Evolutionary conservation across 1,140 invertebrate species (phyloP).

Genomic region (Bombus superbus): DNA sequence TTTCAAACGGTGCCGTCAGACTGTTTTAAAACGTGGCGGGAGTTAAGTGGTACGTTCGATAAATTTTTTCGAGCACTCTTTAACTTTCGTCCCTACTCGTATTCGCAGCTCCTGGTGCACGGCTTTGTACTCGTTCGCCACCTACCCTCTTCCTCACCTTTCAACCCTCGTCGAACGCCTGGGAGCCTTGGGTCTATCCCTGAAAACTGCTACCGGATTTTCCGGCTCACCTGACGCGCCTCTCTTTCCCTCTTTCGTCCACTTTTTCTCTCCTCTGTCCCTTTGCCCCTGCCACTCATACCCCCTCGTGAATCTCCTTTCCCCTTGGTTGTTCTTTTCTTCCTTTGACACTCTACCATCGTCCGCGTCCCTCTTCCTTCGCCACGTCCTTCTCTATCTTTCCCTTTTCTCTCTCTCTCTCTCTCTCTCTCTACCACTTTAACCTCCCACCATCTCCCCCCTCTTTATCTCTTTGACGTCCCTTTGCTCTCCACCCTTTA

Average conservation of each 20-base stretch:
- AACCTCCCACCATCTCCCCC: too few relatives aligned
- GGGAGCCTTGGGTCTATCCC: conserved; percentile 55
- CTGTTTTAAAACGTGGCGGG: conserved; percentile 58
- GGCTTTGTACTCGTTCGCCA: conserved; percentile 60
- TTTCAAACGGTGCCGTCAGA: conserved; percentile 45
- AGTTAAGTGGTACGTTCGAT: conserved; percentile 67
- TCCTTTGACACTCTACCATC: not conserved
- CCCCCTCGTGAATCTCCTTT: conserved; percentile 24
- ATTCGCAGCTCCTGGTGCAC: conserved; percentile 4
- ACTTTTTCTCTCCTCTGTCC: not conserved
- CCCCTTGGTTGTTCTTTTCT: conserved; percentile 38
- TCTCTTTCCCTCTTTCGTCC: not conserved
- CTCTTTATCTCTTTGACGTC: conserved; percentile 16
- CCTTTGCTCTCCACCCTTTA: not conserved
- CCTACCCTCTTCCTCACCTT: conserved; percentile 51
- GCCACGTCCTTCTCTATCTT: not conserved
- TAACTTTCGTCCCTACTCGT: conserved; percentile 36
- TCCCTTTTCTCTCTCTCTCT: not conserved
- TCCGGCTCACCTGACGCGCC: conserved; percentile 59
- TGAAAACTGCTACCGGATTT: conserved; percentile 67
- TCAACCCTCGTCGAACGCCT: conserved; percentile 55
- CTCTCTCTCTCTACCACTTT: not conserved
- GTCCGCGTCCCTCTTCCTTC: too few relatives aligned
- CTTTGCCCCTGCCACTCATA: not conserved
- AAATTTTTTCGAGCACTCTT: conserved; percentile 68